phyloP scores from a whole-genome alignment of 2,888 invertebrate genomes.

The Ormyrus pomaceus region DNA sequence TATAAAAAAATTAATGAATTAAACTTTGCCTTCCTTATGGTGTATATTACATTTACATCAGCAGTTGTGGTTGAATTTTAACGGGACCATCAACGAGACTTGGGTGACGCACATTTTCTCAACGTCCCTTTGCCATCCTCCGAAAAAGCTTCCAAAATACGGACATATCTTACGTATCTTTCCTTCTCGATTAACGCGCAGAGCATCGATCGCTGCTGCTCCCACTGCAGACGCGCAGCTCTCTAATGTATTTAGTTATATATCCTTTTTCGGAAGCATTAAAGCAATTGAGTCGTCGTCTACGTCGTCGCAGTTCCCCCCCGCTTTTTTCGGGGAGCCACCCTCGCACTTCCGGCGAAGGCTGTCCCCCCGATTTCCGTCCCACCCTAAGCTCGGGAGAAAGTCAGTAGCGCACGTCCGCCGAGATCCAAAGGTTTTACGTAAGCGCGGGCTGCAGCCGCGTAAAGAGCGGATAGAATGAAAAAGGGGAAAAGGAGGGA shows the following conservation, averaged over 20 bases:
- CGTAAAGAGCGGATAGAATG: not conserved
- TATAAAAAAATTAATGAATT: no score
- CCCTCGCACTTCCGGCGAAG: conserved; percentile 38
- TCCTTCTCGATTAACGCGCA: conserved; percentile 21
- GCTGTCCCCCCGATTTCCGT: conserved; percentile 25
- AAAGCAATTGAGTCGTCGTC: conserved; percentile 36
- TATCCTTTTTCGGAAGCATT: conserved; percentile 35
- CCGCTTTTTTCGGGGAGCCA: not conserved
- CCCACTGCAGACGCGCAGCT: not conserved
- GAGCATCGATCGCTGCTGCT: not conserved
- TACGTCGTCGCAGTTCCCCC: not conserved
- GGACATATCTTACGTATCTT: not conserved
- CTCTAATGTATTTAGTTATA: not conserved
- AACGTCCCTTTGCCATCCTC: not conserved
- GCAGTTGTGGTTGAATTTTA: conserved; percentile 23
- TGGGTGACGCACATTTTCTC: conserved; percentile 1
- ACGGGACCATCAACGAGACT: conserved; percentile 21
- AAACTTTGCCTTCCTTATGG: no score
- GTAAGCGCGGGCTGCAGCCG: not conserved
- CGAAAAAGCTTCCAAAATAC: conserved; percentile 38
- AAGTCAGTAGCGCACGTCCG: not conserved
- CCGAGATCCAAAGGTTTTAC: conserved; percentile 25
- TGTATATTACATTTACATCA: not conserved
- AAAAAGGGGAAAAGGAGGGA: conserved; percentile 9
- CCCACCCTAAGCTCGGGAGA: not conserved